Evolutionary conservation across 2,113 vertebrate genomes (phyloP), one percentile per base, ranked within the genome.

Genomic region (Lontra canadensis): DNA sequence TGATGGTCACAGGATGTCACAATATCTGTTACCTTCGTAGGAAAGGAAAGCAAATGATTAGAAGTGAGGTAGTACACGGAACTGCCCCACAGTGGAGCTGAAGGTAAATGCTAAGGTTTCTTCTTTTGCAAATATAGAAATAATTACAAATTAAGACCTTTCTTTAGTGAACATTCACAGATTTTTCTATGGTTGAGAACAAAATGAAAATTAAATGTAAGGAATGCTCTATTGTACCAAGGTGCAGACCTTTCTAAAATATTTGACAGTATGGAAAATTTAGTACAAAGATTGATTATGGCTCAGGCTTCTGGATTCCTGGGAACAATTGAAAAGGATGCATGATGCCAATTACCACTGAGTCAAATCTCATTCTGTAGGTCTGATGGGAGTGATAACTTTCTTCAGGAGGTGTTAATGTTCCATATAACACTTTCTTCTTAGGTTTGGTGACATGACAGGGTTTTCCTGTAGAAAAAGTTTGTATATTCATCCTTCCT

Each of bases 51-150:
- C 47, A 67, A 34, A 73, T 12, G n/a, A 14, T 79, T 67, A 29
- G 17, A 90, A 65, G 34, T 44, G 44, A 78, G 59, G 18, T 26
- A 10, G 34, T 11, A 21, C 34, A 12, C 73, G 42, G 10, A 80
- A 29, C 18, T 49, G 17, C 6, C 59, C 21, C 13, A 18, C 0
- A 26, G 15, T 82, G 31, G 25, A 80, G 47, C 55, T 39, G n/a
- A 92, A 59, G 4, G 25, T n/a, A 47, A 65, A 44, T 20, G 44
- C 2, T n/a, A 87, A 65, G 42, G 63, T 31, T 4, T 10, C 21
- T 90, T 80, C 14, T 87, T 74, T 74, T 94, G 81, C 31, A 92
- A 92, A 86, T n/a, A 74, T 26, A 94, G 83, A 94, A 69, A 82
- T 92, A 69, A 76, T 89, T 57, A 44, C 69, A 88, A 73, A 59